Evolutionary conservation across 2,888 invertebrate species (phyloP), one percentile per base, ranked within the genome.

Genomic region (Rotaria magnacalcarata): DNA sequence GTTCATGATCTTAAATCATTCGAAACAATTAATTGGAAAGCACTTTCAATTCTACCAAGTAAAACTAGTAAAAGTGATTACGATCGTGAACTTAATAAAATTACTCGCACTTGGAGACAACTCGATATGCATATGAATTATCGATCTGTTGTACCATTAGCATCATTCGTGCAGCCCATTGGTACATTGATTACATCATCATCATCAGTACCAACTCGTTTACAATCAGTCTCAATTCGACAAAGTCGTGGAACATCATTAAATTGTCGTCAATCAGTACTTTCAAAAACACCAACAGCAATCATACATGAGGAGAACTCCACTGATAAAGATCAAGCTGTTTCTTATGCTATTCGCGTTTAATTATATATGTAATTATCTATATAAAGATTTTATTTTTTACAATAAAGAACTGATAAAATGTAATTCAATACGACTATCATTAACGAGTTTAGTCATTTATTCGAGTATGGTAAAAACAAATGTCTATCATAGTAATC

Each of bases 1-100:
- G 88, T 90, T 14, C 91, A 91, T 88, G 91, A 91, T 87, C 89
- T 89, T 41, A 90, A 90, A 88, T 90, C 91, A 87, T 90, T 90
- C 88, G 90, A 91, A 86, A 88, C 88, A 58, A 90, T 91, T 21
- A 89, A 88, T 74, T 91, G 91, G 91, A 90, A 90, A 89, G 91
- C 67, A 24, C 50, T 75, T 41, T 60, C 52, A 6, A 75, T 86
- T 41, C 6, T 14, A 24, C 54, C 54, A 27, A 85, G 52, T 85
- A 60, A 84, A 24, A 47, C 47, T 24, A 47, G 47, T n/a, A 80
- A 80, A 47, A 47, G 0, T n/a, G 80, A 80, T 3, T 80, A 80
- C 19, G 47, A 47, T 47, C 24, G 47, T n/a, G 80, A 80, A 80
- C 5, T 80, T n/a, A 8, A 80, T n/a, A 80, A 80, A 80, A 80